Percentiles rank a stretch among this genome's conserved stretches.
phyloP scores from a whole-genome alignment of 2,888 invertebrate species.

The Beris morrisii region DNA sequence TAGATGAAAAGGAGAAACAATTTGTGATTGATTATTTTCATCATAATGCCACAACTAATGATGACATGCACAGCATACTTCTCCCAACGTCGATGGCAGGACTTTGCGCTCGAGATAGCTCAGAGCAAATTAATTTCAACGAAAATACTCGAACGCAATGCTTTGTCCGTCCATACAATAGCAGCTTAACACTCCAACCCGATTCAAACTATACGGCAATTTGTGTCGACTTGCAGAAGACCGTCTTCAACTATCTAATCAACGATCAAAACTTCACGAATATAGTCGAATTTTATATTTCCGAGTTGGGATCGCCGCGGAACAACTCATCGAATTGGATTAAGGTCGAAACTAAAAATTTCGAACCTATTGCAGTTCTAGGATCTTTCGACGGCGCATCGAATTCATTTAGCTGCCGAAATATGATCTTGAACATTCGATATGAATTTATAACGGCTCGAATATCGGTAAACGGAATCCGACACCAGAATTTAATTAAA shows the following conservation, averaged over 20 bases:
- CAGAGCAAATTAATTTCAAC: slow-evolving; percentile 46
- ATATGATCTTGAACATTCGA: slow-evolving; percentile 48
- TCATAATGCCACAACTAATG: slow-evolving; percentile 3
- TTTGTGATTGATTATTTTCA: slow-evolving; percentile 47
- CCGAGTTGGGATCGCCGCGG: slow-evolving; percentile 49
- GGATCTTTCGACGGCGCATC: slow-evolving; percentile 41
- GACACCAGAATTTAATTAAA: slow-evolving; percentile 47
- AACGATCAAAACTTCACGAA: slow-evolving; percentile 32
- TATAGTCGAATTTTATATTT: slow-evolving; percentile 42
- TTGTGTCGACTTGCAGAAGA: slow-evolving; percentile 47
- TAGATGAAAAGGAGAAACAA: slow-evolving; percentile 37
- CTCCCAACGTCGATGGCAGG: slow-evolving; percentile 25
- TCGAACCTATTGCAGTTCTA: slow-evolving; percentile 41
- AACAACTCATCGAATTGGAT: slow-evolving; percentile 47
- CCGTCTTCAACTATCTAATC: slow-evolving; percentile 41
- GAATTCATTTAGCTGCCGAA: slow-evolving; percentile 48
- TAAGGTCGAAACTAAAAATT: slow-evolving; percentile 43
- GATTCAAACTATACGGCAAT: slow-evolving; percentile 47
- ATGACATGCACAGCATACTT: slow-evolving; percentile 15
- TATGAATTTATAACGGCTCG: slow-evolving; percentile 49
- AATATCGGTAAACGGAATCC: slow-evolving; percentile 37
- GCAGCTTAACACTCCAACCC: slow-evolving; percentile 15
- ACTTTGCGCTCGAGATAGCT: slow-evolving; percentile 10
- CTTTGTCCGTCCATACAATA: slow-evolving; percentile 42
- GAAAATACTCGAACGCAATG: slow-evolving; percentile 48